A percentile compares a stretch with the other conserved stretches of the same genome.
These are phyloP conservation scores for Temnopleurus reevesii DNA, from an alignment of 53 echinoderm and acorn worm species.

Conservation along the genomic window DNA sequence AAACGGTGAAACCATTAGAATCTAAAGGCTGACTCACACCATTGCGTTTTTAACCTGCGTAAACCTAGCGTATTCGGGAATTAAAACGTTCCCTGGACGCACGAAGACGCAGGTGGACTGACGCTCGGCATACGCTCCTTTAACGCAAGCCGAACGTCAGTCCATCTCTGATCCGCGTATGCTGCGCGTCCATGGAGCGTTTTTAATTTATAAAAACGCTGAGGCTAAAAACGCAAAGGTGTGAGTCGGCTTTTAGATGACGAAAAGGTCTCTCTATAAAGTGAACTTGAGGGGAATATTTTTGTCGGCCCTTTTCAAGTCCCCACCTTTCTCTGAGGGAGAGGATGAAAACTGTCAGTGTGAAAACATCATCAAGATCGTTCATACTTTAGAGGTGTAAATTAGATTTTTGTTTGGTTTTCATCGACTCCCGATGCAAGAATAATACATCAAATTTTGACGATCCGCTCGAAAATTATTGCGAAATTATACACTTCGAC, in stretches of 20 bases:
- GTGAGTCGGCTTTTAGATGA: no score
- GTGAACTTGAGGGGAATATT: background rate
- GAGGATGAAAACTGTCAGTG: background rate
- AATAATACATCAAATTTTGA: background rate
- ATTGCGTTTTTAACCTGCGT: no score
- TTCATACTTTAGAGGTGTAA: constrained; percentile 7
- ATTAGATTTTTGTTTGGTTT: constrained; percentile 50
- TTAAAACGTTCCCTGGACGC: no score
- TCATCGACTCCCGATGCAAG: background rate
- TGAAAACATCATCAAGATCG: background rate
- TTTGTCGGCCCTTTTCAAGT: background rate
- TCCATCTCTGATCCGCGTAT: no score
- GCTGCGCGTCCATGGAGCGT: background rate
- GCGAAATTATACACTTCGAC: no score
- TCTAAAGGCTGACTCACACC: background rate
- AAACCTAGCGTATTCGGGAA: no score
- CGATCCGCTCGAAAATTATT: background rate
- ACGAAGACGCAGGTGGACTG: no score
- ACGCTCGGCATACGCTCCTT: no score
- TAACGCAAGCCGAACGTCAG: no score
- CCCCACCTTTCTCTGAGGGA: background rate
- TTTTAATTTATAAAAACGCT: background rate
- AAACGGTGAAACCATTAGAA: background rate
- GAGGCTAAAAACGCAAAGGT: background rate
- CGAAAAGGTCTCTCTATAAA: no score